Conservation (phyloP, 2,797 vertebrate species). For the Lepilemur ruficaudatus region DNA sequence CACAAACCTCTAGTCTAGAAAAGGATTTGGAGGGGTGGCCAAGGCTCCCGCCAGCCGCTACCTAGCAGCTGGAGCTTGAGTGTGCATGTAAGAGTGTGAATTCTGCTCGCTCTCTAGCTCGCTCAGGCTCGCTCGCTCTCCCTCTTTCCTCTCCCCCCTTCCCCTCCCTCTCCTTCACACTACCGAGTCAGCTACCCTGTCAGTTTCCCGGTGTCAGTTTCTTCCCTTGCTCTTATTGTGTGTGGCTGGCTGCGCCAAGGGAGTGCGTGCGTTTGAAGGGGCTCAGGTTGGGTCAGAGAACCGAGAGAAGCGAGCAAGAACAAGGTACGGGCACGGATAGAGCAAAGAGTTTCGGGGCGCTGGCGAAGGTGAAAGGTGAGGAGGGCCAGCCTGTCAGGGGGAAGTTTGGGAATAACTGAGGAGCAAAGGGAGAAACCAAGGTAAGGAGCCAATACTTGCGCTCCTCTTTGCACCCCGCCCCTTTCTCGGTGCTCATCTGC, state of each 20-base stretch:
- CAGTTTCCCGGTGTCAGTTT: slow-evolving; percentile 37
- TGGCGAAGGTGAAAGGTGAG: slow-evolving; percentile 37
- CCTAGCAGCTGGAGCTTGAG: slow-evolving; percentile 27
- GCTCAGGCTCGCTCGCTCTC: neutral
- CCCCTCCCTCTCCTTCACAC: neutral
- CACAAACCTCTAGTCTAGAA: slow-evolving; percentile 17
- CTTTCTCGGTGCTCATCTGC: slow-evolving; percentile 18
- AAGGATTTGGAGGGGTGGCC: slow-evolving; percentile 19
- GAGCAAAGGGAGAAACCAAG: neutral
- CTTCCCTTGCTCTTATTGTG: slow-evolving; percentile 16
- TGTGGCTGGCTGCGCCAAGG: neutral
- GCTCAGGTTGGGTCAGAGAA: slow-evolving; percentile 8
- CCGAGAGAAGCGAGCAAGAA: neutral
- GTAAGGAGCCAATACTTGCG: neutral
- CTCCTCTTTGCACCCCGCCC: neutral
- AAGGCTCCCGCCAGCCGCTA: neutral
- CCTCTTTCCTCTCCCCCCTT: neutral
- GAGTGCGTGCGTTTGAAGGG: neutral
- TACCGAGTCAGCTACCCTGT: neutral
- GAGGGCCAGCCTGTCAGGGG: neutral
- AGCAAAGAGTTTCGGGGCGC: slow-evolving; percentile 55
- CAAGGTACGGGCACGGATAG: neutral
- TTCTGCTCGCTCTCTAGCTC: neutral
- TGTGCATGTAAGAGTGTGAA: slow-evolving; percentile 36
- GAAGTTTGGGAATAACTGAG: slow-evolving; percentile 65